phyloP scores from a whole-genome alignment of 2,113 vertebrate genomes.

The Gallinago undulata region DNA sequence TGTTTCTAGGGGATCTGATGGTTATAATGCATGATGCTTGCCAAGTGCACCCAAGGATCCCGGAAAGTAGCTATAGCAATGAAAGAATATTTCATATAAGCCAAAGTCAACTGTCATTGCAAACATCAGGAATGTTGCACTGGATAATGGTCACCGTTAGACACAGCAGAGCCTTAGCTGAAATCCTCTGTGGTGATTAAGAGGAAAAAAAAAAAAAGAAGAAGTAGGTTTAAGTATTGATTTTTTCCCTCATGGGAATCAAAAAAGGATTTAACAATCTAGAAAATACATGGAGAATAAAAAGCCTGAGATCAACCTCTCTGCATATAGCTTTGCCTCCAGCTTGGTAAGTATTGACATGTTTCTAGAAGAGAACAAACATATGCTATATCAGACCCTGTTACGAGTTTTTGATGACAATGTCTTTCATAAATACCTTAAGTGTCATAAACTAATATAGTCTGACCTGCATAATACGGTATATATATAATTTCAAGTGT shows the following conservation, averaged over 20 bases:
- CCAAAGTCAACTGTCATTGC: not conserved
- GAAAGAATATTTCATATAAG: not conserved
- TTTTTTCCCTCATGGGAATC: not conserved
- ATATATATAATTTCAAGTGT: not conserved
- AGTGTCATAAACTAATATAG: not conserved
- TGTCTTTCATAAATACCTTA: not conserved
- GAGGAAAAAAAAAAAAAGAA: not conserved
- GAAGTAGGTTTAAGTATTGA: not conserved
- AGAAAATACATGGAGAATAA: not conserved
- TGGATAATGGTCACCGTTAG: not conserved
- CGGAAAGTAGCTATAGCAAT: slow-evolving; percentile 7
- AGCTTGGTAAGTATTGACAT: not conserved
- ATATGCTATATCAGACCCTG: not conserved
- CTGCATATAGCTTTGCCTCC: not conserved
- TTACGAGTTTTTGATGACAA: not conserved
- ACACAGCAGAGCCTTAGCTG: not conserved
- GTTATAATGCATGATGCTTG: not conserved
- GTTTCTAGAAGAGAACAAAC: not conserved
- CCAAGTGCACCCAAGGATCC: not conserved
- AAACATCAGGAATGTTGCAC: not conserved
- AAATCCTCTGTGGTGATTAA: not conserved
- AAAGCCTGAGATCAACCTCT: not conserved
- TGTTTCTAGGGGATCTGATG: not conserved
- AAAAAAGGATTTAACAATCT: not conserved
- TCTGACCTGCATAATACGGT: not conserved